A percentile compares a stretch with the other conserved stretches of the same genome.
phyloP scores from a whole-genome alignment of 30 jellyfish, hydroid and myxozoan genomes.

The Aurelia sp. region DNA sequence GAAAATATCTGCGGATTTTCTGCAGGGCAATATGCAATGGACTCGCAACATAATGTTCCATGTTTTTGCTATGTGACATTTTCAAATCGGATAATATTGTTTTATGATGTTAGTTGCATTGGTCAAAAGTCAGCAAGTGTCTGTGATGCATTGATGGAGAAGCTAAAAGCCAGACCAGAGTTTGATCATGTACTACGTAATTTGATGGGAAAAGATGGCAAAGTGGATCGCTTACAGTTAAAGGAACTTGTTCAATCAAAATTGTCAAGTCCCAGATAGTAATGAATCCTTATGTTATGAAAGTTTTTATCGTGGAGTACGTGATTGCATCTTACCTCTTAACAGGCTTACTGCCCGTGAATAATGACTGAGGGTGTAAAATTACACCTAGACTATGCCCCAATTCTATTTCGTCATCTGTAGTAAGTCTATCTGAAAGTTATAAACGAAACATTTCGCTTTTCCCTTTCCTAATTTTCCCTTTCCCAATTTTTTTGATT shows the following conservation, averaged over 20 bases:
- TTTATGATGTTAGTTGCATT: slow-evolving; percentile 57
- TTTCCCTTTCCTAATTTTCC: too few species aligned
- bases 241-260: slow-evolving; percentile 37
- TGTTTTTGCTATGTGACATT: slow-evolving; percentile 92
- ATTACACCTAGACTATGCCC: too few species aligned
- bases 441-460: too few species aligned
- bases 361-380: too few species aligned
- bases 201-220: slow-evolving; percentile 59
- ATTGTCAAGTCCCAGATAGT: slow-evolving; percentile 10
- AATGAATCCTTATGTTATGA: too few species aligned
- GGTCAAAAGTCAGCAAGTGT: slow-evolving; percentile 64
- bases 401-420: too few species aligned
- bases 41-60: slow-evolving; percentile 62
- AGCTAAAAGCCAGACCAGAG: slow-evolving; percentile 48
- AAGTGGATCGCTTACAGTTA: slow-evolving; percentile 58
- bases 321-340: too few species aligned
- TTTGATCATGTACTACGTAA: slow-evolving; percentile 16
- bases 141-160: slow-evolving; percentile 70
- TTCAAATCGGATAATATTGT: slow-evolving; percentile 73
- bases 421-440: too few species aligned
- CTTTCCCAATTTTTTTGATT: too few species aligned
- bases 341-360: too few species aligned
- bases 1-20: slow-evolving; percentile 90
- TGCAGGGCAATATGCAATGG: slow-evolving; percentile 87
- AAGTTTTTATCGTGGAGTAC: too few species aligned